phyloP scores from a whole-genome alignment of 2,113 vertebrate species.

The Mobula birostris region DNA sequence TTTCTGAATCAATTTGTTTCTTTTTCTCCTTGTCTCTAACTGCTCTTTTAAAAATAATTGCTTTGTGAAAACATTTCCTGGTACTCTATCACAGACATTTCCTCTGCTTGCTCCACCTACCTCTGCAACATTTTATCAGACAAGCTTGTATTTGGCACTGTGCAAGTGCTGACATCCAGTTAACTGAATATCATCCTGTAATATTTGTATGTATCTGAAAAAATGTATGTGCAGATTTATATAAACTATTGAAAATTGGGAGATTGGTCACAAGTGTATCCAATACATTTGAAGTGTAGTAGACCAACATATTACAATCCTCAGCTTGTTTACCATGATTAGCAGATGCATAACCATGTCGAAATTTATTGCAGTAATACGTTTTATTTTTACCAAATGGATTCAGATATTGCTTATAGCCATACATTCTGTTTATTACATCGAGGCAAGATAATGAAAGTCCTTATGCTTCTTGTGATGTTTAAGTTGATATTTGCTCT shows the following conservation, averaged over 20 bases:
- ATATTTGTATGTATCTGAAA: neutral
- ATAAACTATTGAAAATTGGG: neutral
- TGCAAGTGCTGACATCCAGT: neutral
- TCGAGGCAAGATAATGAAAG: neutral
- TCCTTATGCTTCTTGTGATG: neutral
- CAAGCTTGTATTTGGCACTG: neutral
- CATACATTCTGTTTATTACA: conserved; percentile 8
- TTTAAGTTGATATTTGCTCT: conserved; percentile 10
- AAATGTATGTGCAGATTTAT: neutral
- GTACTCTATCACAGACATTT: too few species aligned
- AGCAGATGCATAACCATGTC: neutral
- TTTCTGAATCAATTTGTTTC: too few species aligned
- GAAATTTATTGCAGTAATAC: neutral
- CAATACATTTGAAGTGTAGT: neutral
- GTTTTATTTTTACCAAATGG: neutral
- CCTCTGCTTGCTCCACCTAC: too few species aligned
- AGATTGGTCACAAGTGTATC: neutral
- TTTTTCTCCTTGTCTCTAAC: too few species aligned
- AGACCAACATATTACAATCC: neutral
- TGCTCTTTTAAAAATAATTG: too few species aligned
- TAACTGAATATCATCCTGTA: neutral
- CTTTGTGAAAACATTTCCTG: too few species aligned
- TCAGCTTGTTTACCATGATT: neutral
- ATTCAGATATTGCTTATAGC: neutral
- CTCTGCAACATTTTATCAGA: neutral